phyloP scores from a whole-genome alignment of 1,140 invertebrate genomes.

The Neuroterus valhalla region DNA sequence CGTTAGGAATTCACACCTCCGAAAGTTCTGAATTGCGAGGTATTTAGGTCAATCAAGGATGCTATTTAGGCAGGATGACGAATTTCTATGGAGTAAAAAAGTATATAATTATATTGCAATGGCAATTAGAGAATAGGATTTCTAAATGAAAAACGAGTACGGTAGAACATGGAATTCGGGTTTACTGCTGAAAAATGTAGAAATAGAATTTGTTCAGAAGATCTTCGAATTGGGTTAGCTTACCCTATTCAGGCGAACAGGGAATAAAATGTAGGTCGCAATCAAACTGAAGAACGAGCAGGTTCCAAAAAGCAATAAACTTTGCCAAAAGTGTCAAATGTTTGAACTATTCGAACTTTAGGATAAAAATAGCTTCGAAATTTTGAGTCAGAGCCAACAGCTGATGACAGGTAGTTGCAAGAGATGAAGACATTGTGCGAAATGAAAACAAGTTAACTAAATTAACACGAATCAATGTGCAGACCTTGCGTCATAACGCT shows the following conservation, averaged over 20 bases:
- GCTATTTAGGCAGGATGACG: no score
- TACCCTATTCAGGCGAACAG: not conserved
- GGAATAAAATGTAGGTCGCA: not conserved
- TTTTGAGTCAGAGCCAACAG: constrained; percentile 22
- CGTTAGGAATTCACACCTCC: no score
- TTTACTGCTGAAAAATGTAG: not conserved
- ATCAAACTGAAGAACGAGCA: not conserved
- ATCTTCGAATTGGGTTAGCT: not conserved
- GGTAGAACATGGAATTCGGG: no score
- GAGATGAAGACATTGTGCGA: not conserved
- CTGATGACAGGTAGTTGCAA: constrained; percentile 19
- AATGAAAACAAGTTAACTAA: not conserved
- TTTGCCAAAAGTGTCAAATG: constrained; percentile 15
- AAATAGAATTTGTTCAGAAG: not conserved
- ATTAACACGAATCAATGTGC: not conserved
- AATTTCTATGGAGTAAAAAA: no score
- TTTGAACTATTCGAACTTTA: not conserved
- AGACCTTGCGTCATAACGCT: not conserved
- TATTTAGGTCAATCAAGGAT: no score
- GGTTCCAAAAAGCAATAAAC: not conserved
- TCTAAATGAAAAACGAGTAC: no score
- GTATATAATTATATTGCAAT: no score
- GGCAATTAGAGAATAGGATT: no score
- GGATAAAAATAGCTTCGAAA: not conserved
- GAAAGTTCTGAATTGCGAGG: no score